Base-by-base conservation (phyloP, 2,797 vertebrate species). In the Tolypeutes matacus region DNA sequence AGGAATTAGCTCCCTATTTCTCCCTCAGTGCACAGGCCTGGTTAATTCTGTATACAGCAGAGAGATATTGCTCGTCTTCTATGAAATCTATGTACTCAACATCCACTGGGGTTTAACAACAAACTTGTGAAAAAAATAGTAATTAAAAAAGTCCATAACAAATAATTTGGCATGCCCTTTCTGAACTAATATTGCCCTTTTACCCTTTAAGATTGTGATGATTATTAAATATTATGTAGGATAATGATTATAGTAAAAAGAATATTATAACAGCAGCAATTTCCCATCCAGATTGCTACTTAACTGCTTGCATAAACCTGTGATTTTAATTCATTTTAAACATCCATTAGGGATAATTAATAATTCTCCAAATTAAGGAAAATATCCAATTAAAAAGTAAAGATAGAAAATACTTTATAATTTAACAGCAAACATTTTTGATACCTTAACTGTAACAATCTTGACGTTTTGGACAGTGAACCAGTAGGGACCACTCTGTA, bases 401-500 rank as follows among this genome's bases (percentile, higher is more conserved):
- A 97, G 97, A 94, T 94, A 97, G 96, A 98, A 91, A 97, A 97
- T 96, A 97, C 97, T 97, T 96, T 95, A 95, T 97, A 96, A 97
- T 95, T 83, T 97, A 97, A 97, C 97, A 97, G 92, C 97, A 96
- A 97, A 97, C 96, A 97, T 82, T 97, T 94, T 94, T 25, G 84
- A 96, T 93, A 95, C 88, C 84, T 95, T 70, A 98, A 97, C 15
- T 92, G 95, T 96, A 97, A 97, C 78, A 86, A 97, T 53, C 96
- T 94, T 95, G 95, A 83, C 96, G 96, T 95, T 31, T 34, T 94
- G 93, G 95, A 93, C 76, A 78, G 94, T 91, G 96, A 95, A 95
- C 91, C 87, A 96, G 97, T 60, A 96, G 98, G 95, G 49, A 5
- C 96, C 95, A 64, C 95, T 84, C 87, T 42, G 96, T n/a, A 89